A percentile compares a stretch with the other conserved stretches of the same genome.
These are phyloP conservation scores for Zygothrica quintamaculata DNA, from an alignment of 2,888 invertebrate genomes.

Conservation along the genomic window DNA sequence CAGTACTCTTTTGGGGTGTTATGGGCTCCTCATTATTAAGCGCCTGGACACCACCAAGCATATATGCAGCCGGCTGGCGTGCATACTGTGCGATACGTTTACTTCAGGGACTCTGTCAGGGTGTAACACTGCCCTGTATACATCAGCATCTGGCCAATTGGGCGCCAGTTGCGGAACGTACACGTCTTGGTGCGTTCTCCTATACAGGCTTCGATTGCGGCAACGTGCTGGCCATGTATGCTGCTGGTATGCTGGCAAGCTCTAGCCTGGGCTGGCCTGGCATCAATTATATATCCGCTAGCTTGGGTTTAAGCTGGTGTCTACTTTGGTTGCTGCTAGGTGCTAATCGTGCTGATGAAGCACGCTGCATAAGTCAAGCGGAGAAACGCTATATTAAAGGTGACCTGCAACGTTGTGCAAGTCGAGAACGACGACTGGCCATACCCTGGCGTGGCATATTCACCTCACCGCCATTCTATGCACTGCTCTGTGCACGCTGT, in stretches of 20 bases:
- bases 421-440: constrained; percentile 75
- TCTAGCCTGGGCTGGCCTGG: constrained; percentile 88
- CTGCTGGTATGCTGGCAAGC: constrained; percentile 87
- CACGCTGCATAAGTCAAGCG: constrained; percentile 85
- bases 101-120: constrained; percentile 89
- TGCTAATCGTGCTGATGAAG: constrained; percentile 86
- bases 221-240: constrained; percentile 88
- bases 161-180: constrained; percentile 87
- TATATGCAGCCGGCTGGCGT: constrained; percentile 87
- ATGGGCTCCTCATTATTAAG: constrained; percentile 88
- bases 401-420: constrained; percentile 76
- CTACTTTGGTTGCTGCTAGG: constrained; percentile 86
- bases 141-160: constrained; percentile 89
- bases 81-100: constrained; percentile 87
- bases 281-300: constrained; percentile 87
- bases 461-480: constrained; percentile 88
- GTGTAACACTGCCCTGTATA: constrained; percentile 88
- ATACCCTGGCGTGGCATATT: constrained; percentile 88
- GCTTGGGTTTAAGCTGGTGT: constrained; percentile 85
- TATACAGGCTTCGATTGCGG: constrained; percentile 88
- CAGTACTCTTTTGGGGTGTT: constrained; percentile 86
- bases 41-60: constrained; percentile 88
- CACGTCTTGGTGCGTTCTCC: constrained; percentile 86
- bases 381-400: constrained; percentile 87
- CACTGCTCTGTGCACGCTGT: constrained; percentile 86